Percentiles rank a stretch among this genome's conserved stretches.
phyloP scores from a whole-genome alignment of 2,797 vertebrate genomes.

The Acomys russatus region DNA sequence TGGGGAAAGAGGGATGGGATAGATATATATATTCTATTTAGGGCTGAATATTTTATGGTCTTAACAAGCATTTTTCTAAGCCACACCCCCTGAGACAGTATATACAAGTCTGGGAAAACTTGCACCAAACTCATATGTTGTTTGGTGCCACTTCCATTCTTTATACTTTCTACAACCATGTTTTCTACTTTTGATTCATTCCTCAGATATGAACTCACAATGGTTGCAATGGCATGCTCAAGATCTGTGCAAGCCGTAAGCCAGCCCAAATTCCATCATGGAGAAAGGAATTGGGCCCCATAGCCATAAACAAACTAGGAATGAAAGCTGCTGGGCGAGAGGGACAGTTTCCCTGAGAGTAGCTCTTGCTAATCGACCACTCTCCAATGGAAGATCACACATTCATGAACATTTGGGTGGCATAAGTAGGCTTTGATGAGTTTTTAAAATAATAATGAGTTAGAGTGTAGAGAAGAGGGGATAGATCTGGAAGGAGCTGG shows the following conservation, averaged over 20 bases:
- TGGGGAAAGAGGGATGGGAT: not conserved
- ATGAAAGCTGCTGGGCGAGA: too few species aligned
- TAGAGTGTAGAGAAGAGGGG: not conserved
- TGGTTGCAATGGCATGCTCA: not conserved
- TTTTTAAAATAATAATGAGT: not conserved
- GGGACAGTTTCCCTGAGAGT: not conserved
- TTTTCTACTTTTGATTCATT: too few species aligned
- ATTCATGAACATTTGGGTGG: not conserved
- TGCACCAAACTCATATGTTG: not conserved
- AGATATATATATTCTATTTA: not conserved
- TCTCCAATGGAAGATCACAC: not conserved
- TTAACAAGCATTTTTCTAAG: not conserved
- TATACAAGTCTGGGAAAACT: not conserved
- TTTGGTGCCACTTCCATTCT: too few species aligned
- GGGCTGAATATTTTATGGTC: not conserved
- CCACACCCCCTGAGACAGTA: not conserved
- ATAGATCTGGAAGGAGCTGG: not conserved
- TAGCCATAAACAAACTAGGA: not conserved
- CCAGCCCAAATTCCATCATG: too few species aligned
- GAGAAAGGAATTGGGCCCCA: not conserved
- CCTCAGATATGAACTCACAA: too few species aligned
- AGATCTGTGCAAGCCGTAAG: not conserved
- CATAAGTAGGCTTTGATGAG: not conserved
- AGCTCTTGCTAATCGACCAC: not conserved
- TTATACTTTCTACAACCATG: not conserved